phyloP scores from a whole-genome alignment of 1,140 invertebrate species.

The Musca vetustissima region DNA sequence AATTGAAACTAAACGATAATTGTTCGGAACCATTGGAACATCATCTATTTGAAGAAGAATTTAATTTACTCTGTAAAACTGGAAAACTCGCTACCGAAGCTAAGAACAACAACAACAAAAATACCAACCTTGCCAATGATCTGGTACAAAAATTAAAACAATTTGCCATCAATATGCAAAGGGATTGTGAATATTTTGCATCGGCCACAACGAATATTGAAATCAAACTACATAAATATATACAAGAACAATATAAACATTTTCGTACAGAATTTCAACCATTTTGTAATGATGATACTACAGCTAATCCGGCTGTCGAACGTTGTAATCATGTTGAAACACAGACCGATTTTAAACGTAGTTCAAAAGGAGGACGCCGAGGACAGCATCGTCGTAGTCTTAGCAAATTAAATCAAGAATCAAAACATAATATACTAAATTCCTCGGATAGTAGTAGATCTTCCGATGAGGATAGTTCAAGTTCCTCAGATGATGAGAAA shows the following conservation, averaged over 20 bases:
- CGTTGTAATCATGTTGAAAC: background rate
- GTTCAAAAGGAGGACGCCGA: slow-evolving; percentile 7
- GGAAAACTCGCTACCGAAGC: background rate
- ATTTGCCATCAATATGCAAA: slow-evolving; percentile 38
- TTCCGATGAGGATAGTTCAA: background rate
- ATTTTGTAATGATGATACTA: background rate
- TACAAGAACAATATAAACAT: slow-evolving; percentile 34
- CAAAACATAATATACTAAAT: background rate
- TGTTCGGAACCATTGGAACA: slow-evolving; percentile 39
- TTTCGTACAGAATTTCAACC: slow-evolving; percentile 25
- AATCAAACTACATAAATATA: slow-evolving; percentile 25
- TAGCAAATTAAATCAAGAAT: background rate
- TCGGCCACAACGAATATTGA: slow-evolving; percentile 31
- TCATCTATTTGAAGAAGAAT: slow-evolving; percentile 35
- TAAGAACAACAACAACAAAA: no score
- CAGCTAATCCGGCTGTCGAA: background rate
- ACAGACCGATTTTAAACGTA: slow-evolving; percentile 8
- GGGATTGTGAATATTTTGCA: slow-evolving; percentile 33
- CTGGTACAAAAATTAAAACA: slow-evolving; percentile 28
- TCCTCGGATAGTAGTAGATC: slow-evolving; percentile 19
- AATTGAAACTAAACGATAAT: slow-evolving; percentile 19
- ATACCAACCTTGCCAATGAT: background rate
- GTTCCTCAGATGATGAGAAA: no score
- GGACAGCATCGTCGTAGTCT: no score
- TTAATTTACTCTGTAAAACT: slow-evolving; percentile 28